A percentile compares a stretch with the other conserved stretches of the same genome.
These are phyloP conservation scores for Oreohelix idahoensis DNA, from an alignment of 1,140 invertebrate genomes.

Conservation along the genomic window DNA sequence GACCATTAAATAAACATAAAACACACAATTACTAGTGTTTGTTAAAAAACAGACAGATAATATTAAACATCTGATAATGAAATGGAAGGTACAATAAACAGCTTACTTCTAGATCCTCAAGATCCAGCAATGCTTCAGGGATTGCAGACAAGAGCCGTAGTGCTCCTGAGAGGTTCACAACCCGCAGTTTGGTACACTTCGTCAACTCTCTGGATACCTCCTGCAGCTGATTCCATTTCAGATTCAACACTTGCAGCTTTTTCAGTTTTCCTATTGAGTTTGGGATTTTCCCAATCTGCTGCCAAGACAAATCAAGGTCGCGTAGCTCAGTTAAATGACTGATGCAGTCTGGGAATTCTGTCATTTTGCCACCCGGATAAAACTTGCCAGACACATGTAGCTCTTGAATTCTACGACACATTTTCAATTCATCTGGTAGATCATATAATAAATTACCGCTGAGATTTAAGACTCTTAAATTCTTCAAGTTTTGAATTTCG, in stretches of 20 bases:
- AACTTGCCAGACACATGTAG: constrained; percentile 66
- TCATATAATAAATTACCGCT: constrained; percentile 58
- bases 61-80: too few relatives aligned
- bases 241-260: constrained; percentile 56
- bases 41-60: too few relatives aligned
- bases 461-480: constrained; percentile 57
- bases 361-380: constrained; percentile 59
- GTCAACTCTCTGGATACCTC: constrained; percentile 57
- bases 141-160: constrained; percentile 62
- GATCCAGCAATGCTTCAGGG: constrained; percentile 59
- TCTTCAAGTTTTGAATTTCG: constrained; percentile 58
- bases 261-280: constrained; percentile 60
- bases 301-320: constrained; percentile 66
- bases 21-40: too few relatives aligned
- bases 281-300: constrained; percentile 63
- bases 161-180: constrained; percentile 63
- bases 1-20: too few relatives aligned
- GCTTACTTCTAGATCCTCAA: constrained; percentile 55
- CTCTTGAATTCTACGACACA: constrained; percentile 57
- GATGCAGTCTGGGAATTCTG: constrained; percentile 57
- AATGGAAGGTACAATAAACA: too few relatives aligned
- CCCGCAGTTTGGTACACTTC: constrained; percentile 56
- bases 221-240: constrained; percentile 64
- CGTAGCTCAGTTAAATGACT: constrained; percentile 56
- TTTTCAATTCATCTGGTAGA: constrained; percentile 54